Percentiles rank a stretch among this genome's conserved stretches.
Conservation (phyloP, 2,888 invertebrate species). For the Rhingia campestris region DNA sequence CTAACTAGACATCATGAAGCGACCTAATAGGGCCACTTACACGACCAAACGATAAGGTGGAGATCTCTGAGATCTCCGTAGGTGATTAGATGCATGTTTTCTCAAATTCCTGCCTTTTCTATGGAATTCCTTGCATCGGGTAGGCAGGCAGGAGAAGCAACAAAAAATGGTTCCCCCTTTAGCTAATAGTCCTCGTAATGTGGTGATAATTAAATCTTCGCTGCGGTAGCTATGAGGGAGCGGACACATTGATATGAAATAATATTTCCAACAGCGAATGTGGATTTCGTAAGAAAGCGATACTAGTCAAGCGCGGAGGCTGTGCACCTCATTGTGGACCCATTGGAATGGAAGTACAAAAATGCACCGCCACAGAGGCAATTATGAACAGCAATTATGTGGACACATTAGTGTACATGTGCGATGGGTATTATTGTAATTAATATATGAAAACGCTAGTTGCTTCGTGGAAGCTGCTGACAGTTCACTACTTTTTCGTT, state of each 20-base stretch:
- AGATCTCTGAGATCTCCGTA: slow-evolving; percentile 59
- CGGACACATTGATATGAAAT: slow-evolving; percentile 61
- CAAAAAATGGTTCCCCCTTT: slow-evolving; percentile 45
- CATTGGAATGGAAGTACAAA: slow-evolving; percentile 51
- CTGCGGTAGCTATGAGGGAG: slow-evolving; percentile 50
- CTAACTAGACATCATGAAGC: slow-evolving; percentile 41
- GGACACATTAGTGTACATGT: slow-evolving; percentile 39
- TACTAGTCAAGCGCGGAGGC: slow-evolving; percentile 28
- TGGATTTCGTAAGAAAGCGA: slow-evolving; percentile 63
- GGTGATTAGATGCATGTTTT: slow-evolving; percentile 72
- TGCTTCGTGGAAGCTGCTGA: slow-evolving; percentile 54
- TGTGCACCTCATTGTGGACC: slow-evolving; percentile 47
- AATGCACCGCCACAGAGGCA: slow-evolving; percentile 48
- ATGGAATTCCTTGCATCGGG: slow-evolving; percentile 55
- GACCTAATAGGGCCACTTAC: slow-evolving; percentile 60
- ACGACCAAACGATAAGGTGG: slow-evolving; percentile 34
- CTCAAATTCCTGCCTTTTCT: slow-evolving; percentile 57
- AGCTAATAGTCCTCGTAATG: slow-evolving; percentile 69
- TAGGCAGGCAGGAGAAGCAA: slow-evolving; percentile 14
- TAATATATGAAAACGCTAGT: slow-evolving; percentile 50
- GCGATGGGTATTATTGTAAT: slow-evolving; percentile 60
- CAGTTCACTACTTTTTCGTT: slow-evolving; percentile 28
- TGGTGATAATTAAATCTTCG: slow-evolving; percentile 70
- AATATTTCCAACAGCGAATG: slow-evolving; percentile 51
- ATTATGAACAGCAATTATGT: slow-evolving; percentile 60